These are phyloP conservation scores for Centropus bengalensis DNA, from an alignment of 2,113 vertebrate genomes.

Conservation along the genomic window DNA sequence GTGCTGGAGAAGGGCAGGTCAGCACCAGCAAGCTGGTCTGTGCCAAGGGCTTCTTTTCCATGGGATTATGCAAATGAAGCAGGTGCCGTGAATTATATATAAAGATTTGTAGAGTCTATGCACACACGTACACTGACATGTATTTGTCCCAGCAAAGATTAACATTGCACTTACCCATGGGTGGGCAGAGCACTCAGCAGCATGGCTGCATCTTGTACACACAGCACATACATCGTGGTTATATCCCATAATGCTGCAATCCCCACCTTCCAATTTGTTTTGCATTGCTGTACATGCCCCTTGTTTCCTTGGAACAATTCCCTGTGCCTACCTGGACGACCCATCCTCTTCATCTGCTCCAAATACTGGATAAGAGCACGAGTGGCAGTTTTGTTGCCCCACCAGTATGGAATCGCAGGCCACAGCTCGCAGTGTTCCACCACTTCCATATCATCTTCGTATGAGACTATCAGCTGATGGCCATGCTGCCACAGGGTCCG, in stretches of 20 bases:
- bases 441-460: slow-evolving; percentile 70
- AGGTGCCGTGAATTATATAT: background rate
- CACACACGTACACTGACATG: rapidly evolving
- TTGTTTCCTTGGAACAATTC: rapidly evolving
- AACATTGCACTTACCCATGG: rapidly evolving
- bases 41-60: background rate
- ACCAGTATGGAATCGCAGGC: slow-evolving; percentile 87
- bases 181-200: background rate
- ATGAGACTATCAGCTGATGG: slow-evolving; percentile 87
- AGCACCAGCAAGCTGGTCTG: rapidly evolving
- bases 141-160: background rate
- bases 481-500: slow-evolving; percentile 81
- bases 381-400: slow-evolving; percentile 82
- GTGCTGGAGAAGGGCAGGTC: rapidly evolving
- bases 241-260: rapidly evolving
- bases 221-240: background rate
- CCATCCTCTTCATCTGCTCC: slow-evolving; percentile 78
- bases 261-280: background rate
- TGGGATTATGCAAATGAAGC: rapidly evolving
- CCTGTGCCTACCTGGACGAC: slow-evolving; percentile 83
- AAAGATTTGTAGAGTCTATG: rapidly evolving
- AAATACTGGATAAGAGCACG: slow-evolving; percentile 78
- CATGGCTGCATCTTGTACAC: rapidly evolving
- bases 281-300: rapidly evolving
- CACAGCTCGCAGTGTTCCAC: slow-evolving; percentile 79